Conservation (phyloP, 1,140 invertebrate genomes). For the Augochlora pura region DNA sequence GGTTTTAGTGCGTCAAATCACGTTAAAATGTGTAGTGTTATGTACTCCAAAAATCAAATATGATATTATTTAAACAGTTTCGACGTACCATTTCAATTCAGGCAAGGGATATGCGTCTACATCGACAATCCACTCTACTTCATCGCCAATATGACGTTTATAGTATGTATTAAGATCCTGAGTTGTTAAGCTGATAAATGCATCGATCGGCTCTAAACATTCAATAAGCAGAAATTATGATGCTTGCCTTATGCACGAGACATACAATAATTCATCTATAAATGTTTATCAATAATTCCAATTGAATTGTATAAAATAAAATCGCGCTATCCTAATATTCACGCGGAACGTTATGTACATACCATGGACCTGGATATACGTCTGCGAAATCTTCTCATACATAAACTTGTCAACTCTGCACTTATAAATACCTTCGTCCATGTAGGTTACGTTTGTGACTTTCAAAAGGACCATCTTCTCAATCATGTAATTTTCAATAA, state of each 20-base stretch:
- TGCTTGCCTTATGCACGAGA: too few relatives aligned
- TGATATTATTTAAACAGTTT: background rate
- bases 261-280: too few relatives aligned
- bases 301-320: too few relatives aligned
- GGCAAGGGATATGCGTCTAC: conserved; percentile 77
- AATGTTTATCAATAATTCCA: too few relatives aligned
- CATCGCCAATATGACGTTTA: conserved; percentile 50
- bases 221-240: background rate
- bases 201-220: conserved; percentile 73
- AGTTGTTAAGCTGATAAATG: conserved; percentile 77
- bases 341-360: conserved; percentile 65
- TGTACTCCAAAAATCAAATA: background rate
- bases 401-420: conserved; percentile 77
- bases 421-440: conserved; percentile 80
- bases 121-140: conserved; percentile 73
- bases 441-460: conserved; percentile 74
- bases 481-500: too few relatives aligned
- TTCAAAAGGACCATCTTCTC: too few relatives aligned
- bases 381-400: conserved; percentile 62
- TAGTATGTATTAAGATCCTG: conserved; percentile 64
- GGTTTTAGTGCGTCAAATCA: too few relatives aligned
- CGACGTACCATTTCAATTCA: conserved; percentile 72
- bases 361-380: conserved; percentile 77
- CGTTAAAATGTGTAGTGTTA: too few relatives aligned
- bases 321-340: too few relatives aligned